Evolutionary conservation across 2,113 vertebrate species (phyloP).

Genomic region (Eulemur rufifrons): DNA sequence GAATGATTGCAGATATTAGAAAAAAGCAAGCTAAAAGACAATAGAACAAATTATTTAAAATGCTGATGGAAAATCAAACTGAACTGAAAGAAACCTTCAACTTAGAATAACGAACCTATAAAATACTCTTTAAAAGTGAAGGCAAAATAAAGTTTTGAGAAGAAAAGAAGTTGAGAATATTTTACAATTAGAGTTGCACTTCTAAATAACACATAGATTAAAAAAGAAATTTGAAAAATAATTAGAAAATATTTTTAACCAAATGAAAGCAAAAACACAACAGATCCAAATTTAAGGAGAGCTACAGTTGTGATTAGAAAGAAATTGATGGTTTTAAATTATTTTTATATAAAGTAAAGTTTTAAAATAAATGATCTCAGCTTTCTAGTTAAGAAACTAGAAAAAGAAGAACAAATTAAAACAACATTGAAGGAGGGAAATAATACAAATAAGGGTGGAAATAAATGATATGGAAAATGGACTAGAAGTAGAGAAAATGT

Average conservation of each 20-base stretch:
- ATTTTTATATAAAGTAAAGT: neutral
- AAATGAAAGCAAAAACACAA: neutral
- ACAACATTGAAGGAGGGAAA: neutral
- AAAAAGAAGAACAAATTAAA: neutral
- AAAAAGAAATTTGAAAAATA: neutral
- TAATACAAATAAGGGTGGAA: neutral
- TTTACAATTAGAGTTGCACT: neutral
- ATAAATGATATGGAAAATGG: neutral
- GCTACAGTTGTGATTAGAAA: neutral
- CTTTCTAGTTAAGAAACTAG: neutral
- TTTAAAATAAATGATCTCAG: neutral
- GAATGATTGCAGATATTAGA: neutral
- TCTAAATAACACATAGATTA: neutral
- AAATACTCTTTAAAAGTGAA: neutral
- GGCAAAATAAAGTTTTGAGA: neutral
- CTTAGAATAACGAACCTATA: neutral
- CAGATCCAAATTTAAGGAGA: neutral
- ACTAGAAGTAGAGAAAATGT: neutral
- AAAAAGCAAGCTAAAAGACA: neutral
- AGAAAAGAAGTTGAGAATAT: neutral
- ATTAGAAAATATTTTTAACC: neutral
- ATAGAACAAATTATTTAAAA: neutral
- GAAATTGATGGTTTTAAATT: neutral
- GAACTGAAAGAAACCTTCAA: neutral
- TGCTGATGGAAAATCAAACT: neutral